Evolutionary conservation across 2,888 invertebrate species (phyloP), one percentile per base, ranked within the genome.

Genomic region (Sthenelais limicola): DNA sequence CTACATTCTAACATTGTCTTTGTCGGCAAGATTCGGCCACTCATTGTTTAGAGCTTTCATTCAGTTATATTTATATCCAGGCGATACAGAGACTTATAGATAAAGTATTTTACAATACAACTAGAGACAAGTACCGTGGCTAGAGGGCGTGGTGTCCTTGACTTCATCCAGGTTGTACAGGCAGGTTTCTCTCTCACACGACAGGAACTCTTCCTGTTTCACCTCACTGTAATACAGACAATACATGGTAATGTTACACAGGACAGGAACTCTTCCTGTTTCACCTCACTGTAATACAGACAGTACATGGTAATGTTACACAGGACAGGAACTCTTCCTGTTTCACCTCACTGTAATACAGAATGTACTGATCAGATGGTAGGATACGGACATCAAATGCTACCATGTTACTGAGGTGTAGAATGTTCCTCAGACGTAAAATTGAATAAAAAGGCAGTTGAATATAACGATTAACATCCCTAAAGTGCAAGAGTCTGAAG

Each of bases 101-200:
- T 43, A 43, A 15, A 18, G 9, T 43, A 9, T 43, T 18, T 43
- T 9, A 43, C 43, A 15, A 43, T 43, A 15, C 43, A 43, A 18
- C 18, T 18, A n/a, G n/a, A n/a, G n/a, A n/a, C n/a, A n/a, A n/a
- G n/a, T n/a, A n/a, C n/a, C n/a, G n/a, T n/a, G n/a, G n/a, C n/a
- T n/a, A n/a, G n/a, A n/a, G n/a, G n/a, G n/a, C 5, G 51, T 24
- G 24, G 91, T 73, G 91, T 90, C 21, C 7, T 18, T 51, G 12
- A n/a, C 51, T 26, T 68, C 49, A 18, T 56, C 94, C 93, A 82
- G 93, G 85, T 93, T 94, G 83, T 79, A 90, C 7, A 86, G 74
- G 5, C 84, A 73, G 5, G 79, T 76, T 71, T 85, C 80, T 77
- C 87, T 80, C 24, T 85, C 85, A 83, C 85, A 86, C 3, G 86